Conservation (phyloP, 2,113 vertebrate genomes). For the Myotis yumanensis region DNA sequence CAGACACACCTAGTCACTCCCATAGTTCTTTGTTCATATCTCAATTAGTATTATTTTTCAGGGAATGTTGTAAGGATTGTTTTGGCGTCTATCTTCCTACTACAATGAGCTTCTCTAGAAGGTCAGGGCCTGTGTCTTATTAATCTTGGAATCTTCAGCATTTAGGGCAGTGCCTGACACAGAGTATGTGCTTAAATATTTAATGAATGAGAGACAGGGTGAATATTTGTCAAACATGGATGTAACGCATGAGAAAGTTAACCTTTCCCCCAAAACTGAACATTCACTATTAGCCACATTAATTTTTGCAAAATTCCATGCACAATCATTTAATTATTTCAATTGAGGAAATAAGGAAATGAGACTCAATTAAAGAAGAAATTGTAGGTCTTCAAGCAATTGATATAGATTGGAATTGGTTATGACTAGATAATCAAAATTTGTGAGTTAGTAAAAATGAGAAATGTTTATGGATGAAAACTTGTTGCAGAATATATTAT, state of each 20-base stretch:
- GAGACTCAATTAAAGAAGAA: constrained; percentile 75
- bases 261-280: not conserved
- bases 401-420: not conserved
- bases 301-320: constrained; percentile 38
- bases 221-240: not conserved
- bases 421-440: constrained; percentile 19
- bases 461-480: constrained; percentile 17
- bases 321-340: constrained; percentile 73
- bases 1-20: not conserved
- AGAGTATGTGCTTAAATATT: not conserved
- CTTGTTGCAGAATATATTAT: not conserved
- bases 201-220: not conserved
- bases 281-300: not conserved
- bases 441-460: constrained; percentile 20
- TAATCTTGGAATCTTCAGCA: constrained; percentile 26
- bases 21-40: not conserved
- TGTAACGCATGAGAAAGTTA: not conserved
- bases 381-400: constrained; percentile 37
- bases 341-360: constrained; percentile 73
- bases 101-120: not conserved
- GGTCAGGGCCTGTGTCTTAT: not conserved
- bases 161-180: not conserved
- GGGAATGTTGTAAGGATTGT: not conserved
- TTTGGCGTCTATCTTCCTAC: not conserved
- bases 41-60: not conserved